Percentiles rank a stretch among this genome's conserved stretches.
These are phyloP conservation scores for Phalangium opilio DNA, from an alignment of 2,888 invertebrate species.

Conservation along the genomic window DNA sequence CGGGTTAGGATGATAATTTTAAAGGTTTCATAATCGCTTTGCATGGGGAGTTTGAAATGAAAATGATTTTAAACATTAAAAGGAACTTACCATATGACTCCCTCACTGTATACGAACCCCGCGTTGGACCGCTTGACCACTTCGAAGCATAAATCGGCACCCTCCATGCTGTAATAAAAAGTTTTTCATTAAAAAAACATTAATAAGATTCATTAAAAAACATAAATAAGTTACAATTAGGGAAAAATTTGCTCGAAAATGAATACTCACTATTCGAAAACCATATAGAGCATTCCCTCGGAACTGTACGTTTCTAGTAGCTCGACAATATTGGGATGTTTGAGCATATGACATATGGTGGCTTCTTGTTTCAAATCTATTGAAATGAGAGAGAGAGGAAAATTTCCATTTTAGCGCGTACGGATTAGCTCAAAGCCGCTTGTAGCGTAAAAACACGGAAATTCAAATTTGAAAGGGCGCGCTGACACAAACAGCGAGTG, in stretches of 20 bases:
- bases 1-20: no score
- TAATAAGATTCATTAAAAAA: conserved; percentile 12
- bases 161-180: conserved; percentile 76
- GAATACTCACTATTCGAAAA: conserved; percentile 90
- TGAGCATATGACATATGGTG: conserved; percentile 95
- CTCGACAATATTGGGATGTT: conserved; percentile 97
- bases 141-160: conserved; percentile 95
- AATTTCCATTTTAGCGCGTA: no score
- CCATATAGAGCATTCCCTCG: conserved; percentile 98
- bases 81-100: conserved; percentile 90
- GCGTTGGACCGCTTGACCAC: conserved; percentile 87
- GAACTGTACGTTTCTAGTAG: conserved; percentile 95
- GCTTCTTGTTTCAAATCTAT: conserved; percentile 94
- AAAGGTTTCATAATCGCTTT: no score
- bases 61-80: no score
- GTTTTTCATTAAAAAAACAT: no score
- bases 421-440: no score
- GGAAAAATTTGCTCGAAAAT: not conserved
- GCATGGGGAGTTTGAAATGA: no score
- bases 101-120: conserved; percentile 98
- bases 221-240: not conserved
- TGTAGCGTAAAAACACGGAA: no score
- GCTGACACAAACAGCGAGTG: no score
- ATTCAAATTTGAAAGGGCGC: no score
- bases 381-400: not conserved